Percentiles rank a stretch among this genome's conserved stretches.
These are phyloP conservation scores for Zaprionus nigranus DNA, from an alignment of 1,140 invertebrate species.

Conservation along the genomic window DNA sequence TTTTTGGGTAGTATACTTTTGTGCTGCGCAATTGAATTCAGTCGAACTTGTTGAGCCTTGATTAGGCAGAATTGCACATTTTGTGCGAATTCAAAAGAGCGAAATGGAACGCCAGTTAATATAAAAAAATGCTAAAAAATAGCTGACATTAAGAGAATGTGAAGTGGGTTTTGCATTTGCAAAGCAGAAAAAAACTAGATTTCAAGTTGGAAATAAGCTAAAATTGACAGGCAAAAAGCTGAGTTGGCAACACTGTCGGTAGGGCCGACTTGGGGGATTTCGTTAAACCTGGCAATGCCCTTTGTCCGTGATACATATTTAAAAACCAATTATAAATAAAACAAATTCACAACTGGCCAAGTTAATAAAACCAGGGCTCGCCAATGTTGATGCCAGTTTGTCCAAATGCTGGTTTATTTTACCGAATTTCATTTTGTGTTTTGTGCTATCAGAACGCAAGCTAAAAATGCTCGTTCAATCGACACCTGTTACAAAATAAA, in stretches of 20 bases:
- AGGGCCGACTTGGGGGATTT: background rate
- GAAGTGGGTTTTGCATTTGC: too few species aligned
- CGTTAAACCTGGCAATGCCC: background rate
- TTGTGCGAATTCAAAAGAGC: too few species aligned
- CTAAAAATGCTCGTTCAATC: too few species aligned
- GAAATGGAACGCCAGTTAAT: too few species aligned
- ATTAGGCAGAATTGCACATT: background rate
- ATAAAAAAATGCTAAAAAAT: too few species aligned
- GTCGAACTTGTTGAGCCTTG: background rate
- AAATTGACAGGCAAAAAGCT: too few species aligned
- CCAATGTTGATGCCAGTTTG: background rate
- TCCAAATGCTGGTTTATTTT: background rate
- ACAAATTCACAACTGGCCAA: conserved; percentile 48
- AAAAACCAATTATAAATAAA: conserved; percentile 68
- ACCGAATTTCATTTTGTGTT: background rate
- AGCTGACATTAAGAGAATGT: too few species aligned
- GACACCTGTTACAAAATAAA: too few species aligned
- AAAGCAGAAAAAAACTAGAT: too few species aligned
- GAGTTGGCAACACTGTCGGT: too few species aligned
- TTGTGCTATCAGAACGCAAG: conserved; percentile 19
- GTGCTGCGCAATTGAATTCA: background rate
- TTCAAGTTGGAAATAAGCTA: too few species aligned
- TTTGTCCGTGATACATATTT: conserved; percentile 29
- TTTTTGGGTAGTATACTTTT: conserved; percentile 1
- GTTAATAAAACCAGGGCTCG: conserved; percentile 44